phyloP scores from a whole-genome alignment of 2,888 invertebrate species.

The Tenthredo livida region DNA sequence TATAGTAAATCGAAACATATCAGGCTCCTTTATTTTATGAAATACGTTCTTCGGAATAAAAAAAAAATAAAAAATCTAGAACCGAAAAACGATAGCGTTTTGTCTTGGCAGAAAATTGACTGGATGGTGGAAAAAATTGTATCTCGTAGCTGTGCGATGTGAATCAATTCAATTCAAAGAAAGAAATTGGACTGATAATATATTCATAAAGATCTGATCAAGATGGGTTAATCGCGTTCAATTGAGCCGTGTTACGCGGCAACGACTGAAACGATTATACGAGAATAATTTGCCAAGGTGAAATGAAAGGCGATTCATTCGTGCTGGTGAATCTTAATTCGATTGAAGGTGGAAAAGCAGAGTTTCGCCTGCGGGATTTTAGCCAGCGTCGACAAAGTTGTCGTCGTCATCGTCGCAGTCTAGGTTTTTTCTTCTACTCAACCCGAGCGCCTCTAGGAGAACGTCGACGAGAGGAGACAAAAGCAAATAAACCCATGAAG shows the following conservation, averaged over 20 bases:
- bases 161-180: background rate
- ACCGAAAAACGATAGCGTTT: background rate
- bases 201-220: conserved; percentile 22
- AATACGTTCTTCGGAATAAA: background rate
- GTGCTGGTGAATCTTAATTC: conserved; percentile 2
- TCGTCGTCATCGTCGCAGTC: background rate
- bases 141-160: background rate
- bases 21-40: background rate
- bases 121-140: background rate
- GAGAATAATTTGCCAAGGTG: background rate
- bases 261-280: conserved; percentile 23
- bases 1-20: background rate
- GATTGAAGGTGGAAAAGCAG: conserved; percentile 9
- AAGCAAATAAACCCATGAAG: conserved; percentile 21
- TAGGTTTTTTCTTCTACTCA: conserved; percentile 3
- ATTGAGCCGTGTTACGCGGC: background rate
- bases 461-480: background rate
- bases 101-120: background rate
- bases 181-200: background rate
- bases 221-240: conserved; percentile 38
- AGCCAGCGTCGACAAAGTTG: background rate
- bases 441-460: conserved; percentile 9
- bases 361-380: background rate
- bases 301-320: conserved; percentile 6
- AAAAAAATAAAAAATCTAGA: background rate